Base-by-base conservation (phyloP, 2,888 invertebrate species). In the Platycheirus rosarum region DNA sequence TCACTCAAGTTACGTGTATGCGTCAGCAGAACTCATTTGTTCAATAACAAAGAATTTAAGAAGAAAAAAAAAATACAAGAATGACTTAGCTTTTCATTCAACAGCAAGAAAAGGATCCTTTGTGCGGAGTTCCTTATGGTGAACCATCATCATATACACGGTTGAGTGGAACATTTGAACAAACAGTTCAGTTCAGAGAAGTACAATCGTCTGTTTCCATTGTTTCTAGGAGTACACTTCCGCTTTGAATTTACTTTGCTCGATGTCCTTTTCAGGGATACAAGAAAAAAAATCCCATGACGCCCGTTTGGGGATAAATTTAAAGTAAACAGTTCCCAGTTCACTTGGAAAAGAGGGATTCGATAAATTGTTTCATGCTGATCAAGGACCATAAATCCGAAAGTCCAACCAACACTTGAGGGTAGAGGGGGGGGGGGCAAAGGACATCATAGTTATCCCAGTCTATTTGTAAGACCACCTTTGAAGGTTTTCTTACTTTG, bases 21-120 rank as follows among this genome's bases (percentile, higher is more conserved):
- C 6, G 23, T 23, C 23, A 23, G 23, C 6, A 23, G 23, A 23
- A 1, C 40, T 42, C 42, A 42, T 42, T 42, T 37, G 37, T 42
- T 42, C 16, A 42, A 42, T 16, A 42, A 42, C 42, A 14, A 42
- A 16, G 42, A 14, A 42, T 14, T 42, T 13, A n/a, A n/a, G n/a
- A n/a, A n/a, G n/a, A n/a, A n/a, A 23, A 23, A 6, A 23, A 5
- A 23, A 23, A 5, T 23, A 23, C 14, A 42, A 14, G 42, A 42
- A 42, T 42, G 42, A 42, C 14, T 42, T 14, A 42, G 14, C 40
- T 40, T 40, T 40, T 40, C 40, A 14, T 40, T 40, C 14, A 42
- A 42, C 16, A 42, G 42, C 42, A 16, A 23, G 23, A 4, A 16
- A 42, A 16, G 2, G 42, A 42, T 42, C 42, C 42, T 42, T 42